Percentiles rank a stretch among this genome's conserved stretches.
Evolutionary conservation across 2,797 vertebrate species (phyloP).

Genomic region (Crocidura indochinensis): DNA sequence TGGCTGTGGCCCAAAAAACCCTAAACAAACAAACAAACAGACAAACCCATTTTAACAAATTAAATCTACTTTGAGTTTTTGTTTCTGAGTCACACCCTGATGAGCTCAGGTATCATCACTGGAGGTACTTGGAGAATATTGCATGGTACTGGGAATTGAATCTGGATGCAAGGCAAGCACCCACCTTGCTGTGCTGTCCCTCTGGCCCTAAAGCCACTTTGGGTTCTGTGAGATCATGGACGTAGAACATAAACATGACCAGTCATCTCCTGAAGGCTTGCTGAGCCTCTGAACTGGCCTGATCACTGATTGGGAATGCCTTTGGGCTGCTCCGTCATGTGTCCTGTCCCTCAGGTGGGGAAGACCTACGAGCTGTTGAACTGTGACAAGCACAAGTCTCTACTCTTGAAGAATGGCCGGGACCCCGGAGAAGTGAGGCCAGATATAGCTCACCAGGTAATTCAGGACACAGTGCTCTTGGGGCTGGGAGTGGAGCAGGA

Average conservation of each 20-base stretch:
- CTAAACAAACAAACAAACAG: too few species aligned
- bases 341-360: slow-evolving; percentile 92
- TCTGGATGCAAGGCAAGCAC: too few species aligned
- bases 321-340: background rate
- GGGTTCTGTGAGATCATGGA: slow-evolving; percentile 9
- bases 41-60: too few species aligned
- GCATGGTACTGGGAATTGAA: too few species aligned
- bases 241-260: background rate
- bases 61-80: too few species aligned
- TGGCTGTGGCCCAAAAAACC: too few species aligned
- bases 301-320: background rate
- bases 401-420: slow-evolving; percentile 95
- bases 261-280: background rate
- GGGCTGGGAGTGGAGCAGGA: fast-evolving
- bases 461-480: fast-evolving
- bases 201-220: too few species aligned
- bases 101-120: too few species aligned
- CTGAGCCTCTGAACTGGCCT: slow-evolving; percentile 7
- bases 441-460: slow-evolving; percentile 97
- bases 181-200: too few species aligned
- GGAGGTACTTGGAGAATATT: too few species aligned
- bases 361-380: slow-evolving; percentile 97
- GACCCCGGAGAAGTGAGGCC: slow-evolving; percentile 95
- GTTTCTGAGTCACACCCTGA: too few species aligned
- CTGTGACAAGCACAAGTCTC: slow-evolving; percentile 97